Percentiles rank a stretch among this genome's conserved stretches.
These are phyloP conservation scores for Zeus faber DNA, from an alignment of 2,113 vertebrate genomes.

Conservation along the genomic window DNA sequence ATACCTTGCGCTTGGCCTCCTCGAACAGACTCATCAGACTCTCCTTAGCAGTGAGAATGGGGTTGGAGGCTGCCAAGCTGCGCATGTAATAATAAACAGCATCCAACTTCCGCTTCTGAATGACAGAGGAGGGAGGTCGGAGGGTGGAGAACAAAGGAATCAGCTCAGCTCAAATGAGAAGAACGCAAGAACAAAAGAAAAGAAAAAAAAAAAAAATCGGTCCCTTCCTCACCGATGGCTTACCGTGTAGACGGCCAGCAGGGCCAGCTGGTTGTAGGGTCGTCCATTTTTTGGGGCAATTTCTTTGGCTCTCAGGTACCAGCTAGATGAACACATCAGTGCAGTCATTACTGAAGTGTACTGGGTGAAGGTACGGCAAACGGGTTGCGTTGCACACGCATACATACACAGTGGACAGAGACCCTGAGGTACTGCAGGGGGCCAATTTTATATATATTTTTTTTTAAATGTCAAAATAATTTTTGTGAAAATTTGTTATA, in stretches of 20 bases:
- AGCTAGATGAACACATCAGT: slow-evolving; percentile 73
- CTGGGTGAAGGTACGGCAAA: no score
- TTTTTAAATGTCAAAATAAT: no score
- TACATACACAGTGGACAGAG: no score
- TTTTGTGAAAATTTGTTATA: no score
- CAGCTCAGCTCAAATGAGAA: neutral
- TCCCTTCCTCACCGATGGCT: slow-evolving; percentile 45
- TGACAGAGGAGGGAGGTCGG: slow-evolving; percentile 13
- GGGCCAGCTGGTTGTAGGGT: slow-evolving; percentile 94
- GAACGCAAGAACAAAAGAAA: neutral
- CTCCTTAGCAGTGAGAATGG: slow-evolving; percentile 97
- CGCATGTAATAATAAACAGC: slow-evolving; percentile 99
- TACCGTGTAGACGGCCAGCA: slow-evolving; percentile 96
- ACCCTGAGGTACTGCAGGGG: no score
- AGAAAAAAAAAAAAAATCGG: no score
- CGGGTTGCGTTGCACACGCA: no score
- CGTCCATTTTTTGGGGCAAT: slow-evolving; percentile 98
- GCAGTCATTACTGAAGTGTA: no score
- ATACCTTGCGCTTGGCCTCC: slow-evolving; percentile 97
- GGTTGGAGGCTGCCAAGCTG: slow-evolving; percentile 96
- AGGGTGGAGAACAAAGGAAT: neutral
- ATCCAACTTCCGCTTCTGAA: slow-evolving; percentile 94
- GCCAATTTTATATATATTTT: no score
- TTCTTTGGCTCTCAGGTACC: slow-evolving; percentile 98
- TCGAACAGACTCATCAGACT: slow-evolving; percentile 98